These are phyloP conservation scores for Sarotherodon lohbergeri DNA, from an alignment of 2,113 vertebrate genomes.

Conservation along the genomic window DNA sequence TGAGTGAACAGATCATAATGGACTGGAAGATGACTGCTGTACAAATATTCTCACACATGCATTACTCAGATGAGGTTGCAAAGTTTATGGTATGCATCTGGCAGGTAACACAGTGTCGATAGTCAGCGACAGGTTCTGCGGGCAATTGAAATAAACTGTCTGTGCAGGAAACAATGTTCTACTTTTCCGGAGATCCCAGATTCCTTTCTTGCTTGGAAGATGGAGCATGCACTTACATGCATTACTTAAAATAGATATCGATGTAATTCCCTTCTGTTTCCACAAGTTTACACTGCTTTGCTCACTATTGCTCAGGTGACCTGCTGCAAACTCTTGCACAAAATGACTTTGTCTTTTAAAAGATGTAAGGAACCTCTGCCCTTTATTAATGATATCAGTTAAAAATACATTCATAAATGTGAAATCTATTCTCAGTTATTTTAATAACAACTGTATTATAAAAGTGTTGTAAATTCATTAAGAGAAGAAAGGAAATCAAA, in stretches of 20 bases:
- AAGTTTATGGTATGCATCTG: rapidly evolving
- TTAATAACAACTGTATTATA: background rate
- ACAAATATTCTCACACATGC: rapidly evolving
- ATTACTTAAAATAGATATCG: background rate
- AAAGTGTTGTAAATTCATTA: background rate
- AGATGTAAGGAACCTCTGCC: background rate
- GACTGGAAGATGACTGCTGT: background rate
- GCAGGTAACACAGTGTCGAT: background rate
- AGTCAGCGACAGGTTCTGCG: background rate
- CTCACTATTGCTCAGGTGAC: rapidly evolving
- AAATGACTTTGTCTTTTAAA: background rate
- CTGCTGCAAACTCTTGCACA: background rate
- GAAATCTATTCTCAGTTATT: background rate
- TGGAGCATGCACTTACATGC: background rate
- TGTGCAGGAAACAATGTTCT: background rate
- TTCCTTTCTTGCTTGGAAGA: rapidly evolving
- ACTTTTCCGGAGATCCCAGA: background rate
- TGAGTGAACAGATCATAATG: rapidly evolving
- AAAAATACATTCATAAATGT: background rate
- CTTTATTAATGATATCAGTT: background rate
- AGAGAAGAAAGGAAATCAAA: rapidly evolving
- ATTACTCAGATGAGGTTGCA: background rate
- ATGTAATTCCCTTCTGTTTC: background rate
- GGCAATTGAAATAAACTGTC: background rate
- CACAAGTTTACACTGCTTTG: background rate